These are phyloP conservation scores for Leptodactylus fuscus DNA, from an alignment of 2,113 vertebrate genomes.

Conservation along the genomic window DNA sequence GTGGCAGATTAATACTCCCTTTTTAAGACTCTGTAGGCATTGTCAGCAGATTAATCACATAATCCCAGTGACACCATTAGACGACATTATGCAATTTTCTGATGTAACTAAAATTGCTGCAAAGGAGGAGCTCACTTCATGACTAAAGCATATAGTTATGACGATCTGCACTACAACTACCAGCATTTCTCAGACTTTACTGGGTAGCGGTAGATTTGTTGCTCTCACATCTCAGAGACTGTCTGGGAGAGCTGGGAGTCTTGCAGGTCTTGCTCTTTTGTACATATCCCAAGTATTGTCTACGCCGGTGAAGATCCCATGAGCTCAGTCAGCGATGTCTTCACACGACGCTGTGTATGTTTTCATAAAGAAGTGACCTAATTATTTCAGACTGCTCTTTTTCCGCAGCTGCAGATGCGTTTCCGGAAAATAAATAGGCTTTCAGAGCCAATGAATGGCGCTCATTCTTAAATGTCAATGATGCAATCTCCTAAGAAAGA, in stretches of 20 bases:
- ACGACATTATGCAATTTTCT: neutral
- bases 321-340: conserved; percentile 9
- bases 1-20: neutral
- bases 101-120: neutral
- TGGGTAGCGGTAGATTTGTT: neutral
- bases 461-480: conserved; percentile 19
- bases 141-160: neutral
- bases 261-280: neutral
- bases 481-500: neutral
- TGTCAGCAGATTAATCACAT: neutral
- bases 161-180: neutral
- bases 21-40: neutral
- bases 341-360: neutral
- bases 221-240: neutral
- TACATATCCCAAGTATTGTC: neutral
- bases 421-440: conserved; percentile 28
- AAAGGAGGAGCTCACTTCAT: neutral
- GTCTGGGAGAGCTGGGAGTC: neutral
- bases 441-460: conserved; percentile 38
- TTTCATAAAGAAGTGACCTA: conserved; percentile 33
- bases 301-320: neutral
- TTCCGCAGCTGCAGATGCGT: conserved; percentile 32
- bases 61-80: neutral
- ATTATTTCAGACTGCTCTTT: conserved; percentile 3
- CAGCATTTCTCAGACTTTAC: neutral